phyloP scores from a whole-genome alignment of 2,888 invertebrate species.

The Oscheius sp. region DNA sequence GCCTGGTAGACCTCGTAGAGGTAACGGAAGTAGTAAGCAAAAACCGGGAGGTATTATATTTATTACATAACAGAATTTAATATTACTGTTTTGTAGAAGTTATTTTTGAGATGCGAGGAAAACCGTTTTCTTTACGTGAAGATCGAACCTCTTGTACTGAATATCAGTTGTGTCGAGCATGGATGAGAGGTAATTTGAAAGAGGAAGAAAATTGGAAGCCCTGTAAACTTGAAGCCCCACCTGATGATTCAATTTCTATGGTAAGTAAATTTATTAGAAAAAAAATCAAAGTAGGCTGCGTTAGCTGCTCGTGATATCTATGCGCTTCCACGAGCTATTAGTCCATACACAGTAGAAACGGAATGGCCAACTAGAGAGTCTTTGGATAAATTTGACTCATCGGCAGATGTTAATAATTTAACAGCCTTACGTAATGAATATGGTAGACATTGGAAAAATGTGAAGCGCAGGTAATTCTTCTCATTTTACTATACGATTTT shows the following conservation, averaged over 20 bases:
- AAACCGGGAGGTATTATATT: constrained; percentile 24
- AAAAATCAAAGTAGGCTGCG: constrained; percentile 44
- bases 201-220: constrained; percentile 32
- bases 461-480: constrained; percentile 49
- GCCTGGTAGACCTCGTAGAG: constrained; percentile 56
- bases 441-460: constrained; percentile 55
- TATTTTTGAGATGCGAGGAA: constrained; percentile 67
- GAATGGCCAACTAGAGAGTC: constrained; percentile 28
- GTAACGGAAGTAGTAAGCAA: neutral
- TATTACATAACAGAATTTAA: neutral
- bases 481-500: neutral
- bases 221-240: neutral
- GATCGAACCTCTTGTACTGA: constrained; percentile 46
- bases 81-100: constrained; percentile 34
- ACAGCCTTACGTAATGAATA: constrained; percentile 45
- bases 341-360: constrained; percentile 32
- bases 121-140: constrained; percentile 64
- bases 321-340: constrained; percentile 50
- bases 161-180: constrained; percentile 62
- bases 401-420: constrained; percentile 27
- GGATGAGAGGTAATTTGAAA: constrained; percentile 58
- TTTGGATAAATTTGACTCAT: constrained; percentile 30
- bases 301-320: constrained; percentile 56
- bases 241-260: constrained; percentile 10
- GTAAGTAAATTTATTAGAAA: neutral